phyloP scores from a whole-genome alignment of 2,888 invertebrate genomes.

The Bellardia bayeri region DNA sequence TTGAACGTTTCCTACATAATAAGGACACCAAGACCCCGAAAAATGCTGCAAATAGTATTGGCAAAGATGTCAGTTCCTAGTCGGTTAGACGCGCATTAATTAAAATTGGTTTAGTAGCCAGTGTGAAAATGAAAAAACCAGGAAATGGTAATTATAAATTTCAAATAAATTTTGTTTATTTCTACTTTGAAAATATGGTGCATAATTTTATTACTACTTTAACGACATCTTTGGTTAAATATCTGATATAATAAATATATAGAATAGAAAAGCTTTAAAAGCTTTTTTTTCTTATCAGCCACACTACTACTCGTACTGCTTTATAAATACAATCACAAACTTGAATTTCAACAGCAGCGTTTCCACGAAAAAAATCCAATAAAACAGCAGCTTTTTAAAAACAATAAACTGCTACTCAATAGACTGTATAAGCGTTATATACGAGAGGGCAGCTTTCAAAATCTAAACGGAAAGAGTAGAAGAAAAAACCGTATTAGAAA shows the following conservation, averaged over 20 bases:
- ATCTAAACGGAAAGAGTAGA: conserved; percentile 74
- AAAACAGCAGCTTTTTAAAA: conserved; percentile 14
- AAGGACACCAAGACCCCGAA: no score
- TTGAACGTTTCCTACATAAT: no score
- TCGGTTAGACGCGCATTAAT: no score
- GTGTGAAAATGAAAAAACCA: no score
- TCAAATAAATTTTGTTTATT: not conserved
- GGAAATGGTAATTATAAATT: no score
- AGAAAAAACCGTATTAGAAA: conserved; percentile 2
- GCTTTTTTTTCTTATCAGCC: conserved; percentile 25
- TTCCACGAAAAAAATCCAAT: not conserved
- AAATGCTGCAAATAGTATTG: no score
- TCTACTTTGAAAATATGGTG: not conserved
- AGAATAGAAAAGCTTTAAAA: conserved; percentile 42
- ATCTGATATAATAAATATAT: not conserved
- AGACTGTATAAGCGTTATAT: conserved; percentile 81
- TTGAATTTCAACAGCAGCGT: conserved; percentile 2
- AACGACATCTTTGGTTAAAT: conserved; percentile 59
- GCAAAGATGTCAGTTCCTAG: no score
- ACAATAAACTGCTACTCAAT: conserved; percentile 75
- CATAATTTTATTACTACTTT: not conserved
- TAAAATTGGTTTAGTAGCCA: no score
- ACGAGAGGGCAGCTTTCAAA: conserved; percentile 78
- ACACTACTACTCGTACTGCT: not conserved
- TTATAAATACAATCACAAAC: not conserved